Evolutionary conservation across 2,888 invertebrate species (phyloP).

Genomic region (Ceriagrion tenellum): DNA sequence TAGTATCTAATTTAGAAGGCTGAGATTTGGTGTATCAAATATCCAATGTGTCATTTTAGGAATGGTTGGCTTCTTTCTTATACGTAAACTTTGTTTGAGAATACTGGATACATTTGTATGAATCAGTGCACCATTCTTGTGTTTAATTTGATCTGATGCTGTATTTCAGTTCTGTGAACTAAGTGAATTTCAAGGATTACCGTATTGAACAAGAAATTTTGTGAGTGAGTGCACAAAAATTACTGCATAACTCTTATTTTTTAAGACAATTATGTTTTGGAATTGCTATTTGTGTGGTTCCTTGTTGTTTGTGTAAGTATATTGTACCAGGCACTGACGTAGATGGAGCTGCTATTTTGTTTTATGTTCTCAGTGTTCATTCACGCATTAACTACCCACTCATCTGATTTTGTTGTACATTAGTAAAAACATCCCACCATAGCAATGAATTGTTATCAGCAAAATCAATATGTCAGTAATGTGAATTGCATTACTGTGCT

Average conservation of each 20-base stretch:
- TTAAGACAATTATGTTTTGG: constrained; percentile 4
- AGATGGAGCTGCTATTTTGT: background rate
- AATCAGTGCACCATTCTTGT: background rate
- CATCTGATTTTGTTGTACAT: background rate
- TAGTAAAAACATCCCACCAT: background rate
- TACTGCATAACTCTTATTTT: background rate
- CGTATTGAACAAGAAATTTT: background rate
- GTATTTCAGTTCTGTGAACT: background rate
- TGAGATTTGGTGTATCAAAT: background rate
- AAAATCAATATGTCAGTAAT: constrained; percentile 52
- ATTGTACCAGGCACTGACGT: background rate
- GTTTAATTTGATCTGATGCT: background rate
- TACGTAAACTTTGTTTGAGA: background rate
- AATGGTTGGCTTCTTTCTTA: background rate
- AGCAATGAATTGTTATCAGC: constrained; percentile 38
- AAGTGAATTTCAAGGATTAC: background rate
- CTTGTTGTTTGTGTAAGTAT: constrained; percentile 40
- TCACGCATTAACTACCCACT: background rate
- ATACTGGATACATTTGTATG: background rate
- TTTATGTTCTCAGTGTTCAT: background rate
- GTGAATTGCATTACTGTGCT: constrained; percentile 56
- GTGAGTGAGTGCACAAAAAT: background rate
- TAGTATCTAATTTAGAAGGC: background rate
- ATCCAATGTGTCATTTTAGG: background rate
- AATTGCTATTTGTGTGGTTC: background rate